Base-by-base conservation (phyloP, 2,113 vertebrate genomes). In the Damaliscus lunatus region DNA sequence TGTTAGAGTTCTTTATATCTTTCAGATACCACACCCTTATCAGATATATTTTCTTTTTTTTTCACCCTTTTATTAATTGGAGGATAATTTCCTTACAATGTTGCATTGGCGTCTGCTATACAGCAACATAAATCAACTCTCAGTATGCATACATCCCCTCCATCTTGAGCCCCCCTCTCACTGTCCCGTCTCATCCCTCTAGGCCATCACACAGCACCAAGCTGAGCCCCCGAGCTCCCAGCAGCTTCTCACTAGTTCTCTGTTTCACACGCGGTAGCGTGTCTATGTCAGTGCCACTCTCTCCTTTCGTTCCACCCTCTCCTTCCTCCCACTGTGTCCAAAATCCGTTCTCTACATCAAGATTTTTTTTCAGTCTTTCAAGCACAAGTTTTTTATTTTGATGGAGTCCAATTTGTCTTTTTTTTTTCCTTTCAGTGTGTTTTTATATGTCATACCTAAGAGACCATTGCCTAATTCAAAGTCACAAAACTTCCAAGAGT, bases 201-300 rank as follows among this genome's bases (percentile, higher is more conserved):
- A 11, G 2, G 67, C 23, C 21, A 40, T 40, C 36, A 13, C 10
- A 23, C 11, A 40, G 67, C 67, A 40, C 36, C 36, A 23, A 1
- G 67, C 21, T 1, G 67, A 36, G 67, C 67, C 36, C 36, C 10
- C 2, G 59, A 31, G 27, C 59, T 60, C 59, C 59, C 21, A 25
- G 67, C 67, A 25, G 36, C 67, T 23, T 13, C 36, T 25, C 67
- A 74, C 36, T 13, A 10, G 33, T 10, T n/a, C 1, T n/a, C 7
- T 36, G 64, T 36, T 19, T 67, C 2, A n/a, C 64, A 0, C 1
- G 1, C 2, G 17, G 9, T 10, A 5, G 7, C 36, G 4, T 11
- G 2, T 21, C 17, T 21, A 36, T 6, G 9, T 27, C 57, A 36
- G n/a, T 71, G n/a, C 17, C 64, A 6, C 17, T 71, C 64, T 67